Evolutionary conservation across 2,113 vertebrate genomes (phyloP), one percentile per base, ranked within the genome.

Genomic region (Bettongia penicillata): DNA sequence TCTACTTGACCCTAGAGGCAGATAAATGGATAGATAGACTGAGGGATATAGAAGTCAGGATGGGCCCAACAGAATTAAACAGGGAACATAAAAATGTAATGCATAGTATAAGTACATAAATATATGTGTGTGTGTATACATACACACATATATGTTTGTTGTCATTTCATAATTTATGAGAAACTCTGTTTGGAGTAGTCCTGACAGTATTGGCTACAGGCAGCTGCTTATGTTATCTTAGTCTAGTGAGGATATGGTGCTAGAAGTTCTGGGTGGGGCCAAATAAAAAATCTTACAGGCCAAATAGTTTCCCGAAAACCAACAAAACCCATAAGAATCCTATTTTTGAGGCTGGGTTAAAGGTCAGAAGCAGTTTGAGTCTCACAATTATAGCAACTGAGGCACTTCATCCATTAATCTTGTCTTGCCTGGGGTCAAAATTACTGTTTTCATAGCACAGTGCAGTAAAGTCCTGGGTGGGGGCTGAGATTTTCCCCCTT

Each of bases 401-500:
- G 16, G 48, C 43, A 26, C 26, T 37, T 9, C 57, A 16, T 68
- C 53, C 28, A 48, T 53, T 11, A 22, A 47, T 91, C 89, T 93
- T 93, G 26, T 25, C 2, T 3, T 51, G 55, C 26, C 19, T 91
- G 89, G 94, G 90, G 50, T 97, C 51, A 48, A 84, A 61, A 11
- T 1, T 50, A 9, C 91, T 89, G 91, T 96, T 96, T 96, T 90
- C 68, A 48, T 92, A 52, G 51, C 26, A 93, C 52, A 84, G 90
- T 93, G 77, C 31, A 96, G 55, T 90, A 89, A 91, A 93, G 91
- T 90, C 95, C 93, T 51, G 57, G 93, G 90, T 96, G 96, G 52
- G 52, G 91, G 51, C 43, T 96, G 93, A 91, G 93, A 96, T 94
- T 96, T 94, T 96, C 94, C 93, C 95, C 93, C 95, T 96, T 94